Conservation (phyloP, 2,888 invertebrate genomes). For the Agriopis leucophaearia region DNA sequence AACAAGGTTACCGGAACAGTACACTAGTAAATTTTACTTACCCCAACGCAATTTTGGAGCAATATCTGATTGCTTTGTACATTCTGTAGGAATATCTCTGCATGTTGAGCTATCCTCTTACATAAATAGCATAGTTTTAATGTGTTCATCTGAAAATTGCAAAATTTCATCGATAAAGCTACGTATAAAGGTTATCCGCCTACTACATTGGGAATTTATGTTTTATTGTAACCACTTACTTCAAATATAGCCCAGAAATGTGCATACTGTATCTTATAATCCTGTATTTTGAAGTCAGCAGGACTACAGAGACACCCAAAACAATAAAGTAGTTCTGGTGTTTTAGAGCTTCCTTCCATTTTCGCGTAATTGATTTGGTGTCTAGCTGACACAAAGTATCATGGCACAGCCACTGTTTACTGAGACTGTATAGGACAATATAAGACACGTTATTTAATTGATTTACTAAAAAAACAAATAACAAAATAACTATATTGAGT, state of each 20-base stretch:
- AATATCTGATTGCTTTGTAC: conserved; percentile 70
- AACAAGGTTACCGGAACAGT: neutral
- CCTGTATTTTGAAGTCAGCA: conserved; percentile 53
- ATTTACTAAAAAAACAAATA: too few relatives aligned
- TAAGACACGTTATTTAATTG: too few relatives aligned
- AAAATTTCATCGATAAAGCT: neutral
- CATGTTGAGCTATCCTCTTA: conserved; percentile 60
- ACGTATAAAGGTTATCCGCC: too few relatives aligned
- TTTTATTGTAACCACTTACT: conserved; percentile 52
- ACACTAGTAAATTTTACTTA: conserved; percentile 48
- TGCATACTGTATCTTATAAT: conserved; percentile 57
- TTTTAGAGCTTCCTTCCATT: conserved; percentile 17
- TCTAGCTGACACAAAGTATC: neutral
- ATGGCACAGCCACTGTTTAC: too few relatives aligned
- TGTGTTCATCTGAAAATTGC: conserved; percentile 14
- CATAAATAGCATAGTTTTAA: conserved; percentile 69
- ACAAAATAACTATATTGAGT: too few relatives aligned
- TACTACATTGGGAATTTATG: too few relatives aligned
- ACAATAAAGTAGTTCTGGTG: conserved; percentile 52
- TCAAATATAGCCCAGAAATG: conserved; percentile 63
- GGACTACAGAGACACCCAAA: conserved; percentile 61
- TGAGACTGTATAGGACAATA: too few relatives aligned
- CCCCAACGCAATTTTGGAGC: conserved; percentile 63
- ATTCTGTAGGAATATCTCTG: conserved; percentile 68
- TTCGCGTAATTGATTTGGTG: neutral